A percentile compares a stretch with the other conserved stretches of the same genome.
Conservation (phyloP, 2,113 vertebrate species). For the Albula glossodonta region DNA sequence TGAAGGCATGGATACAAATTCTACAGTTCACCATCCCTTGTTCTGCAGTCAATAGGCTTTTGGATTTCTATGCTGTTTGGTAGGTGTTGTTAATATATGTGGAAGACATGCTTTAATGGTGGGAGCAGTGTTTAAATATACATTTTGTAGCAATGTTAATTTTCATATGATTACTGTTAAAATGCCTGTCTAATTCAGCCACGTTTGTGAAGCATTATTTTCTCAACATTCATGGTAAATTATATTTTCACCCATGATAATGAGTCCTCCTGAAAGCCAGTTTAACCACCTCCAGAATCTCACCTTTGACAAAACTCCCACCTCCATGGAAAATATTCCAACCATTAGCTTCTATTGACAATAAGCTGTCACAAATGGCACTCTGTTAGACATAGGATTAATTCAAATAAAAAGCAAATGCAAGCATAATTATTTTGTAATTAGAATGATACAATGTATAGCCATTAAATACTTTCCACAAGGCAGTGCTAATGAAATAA, state of each 20-base stretch:
- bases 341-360: not conserved
- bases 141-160: not conserved
- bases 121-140: not conserved
- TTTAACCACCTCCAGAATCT: constrained; percentile 4
- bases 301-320: not conserved
- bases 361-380: not conserved
- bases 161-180: not conserved
- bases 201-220: not conserved
- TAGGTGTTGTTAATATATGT: not conserved
- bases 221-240: not conserved
- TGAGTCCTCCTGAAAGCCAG: not conserved
- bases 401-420: not conserved
- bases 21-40: not conserved
- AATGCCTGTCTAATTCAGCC: not conserved
- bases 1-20: not conserved
- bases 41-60: not conserved
- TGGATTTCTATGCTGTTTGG: not conserved
- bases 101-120: not conserved
- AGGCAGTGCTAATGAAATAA: too few species aligned
- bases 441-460: not conserved
- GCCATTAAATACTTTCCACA: not conserved
- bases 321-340: not conserved
- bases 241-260: not conserved
- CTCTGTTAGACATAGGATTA: not conserved
- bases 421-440: not conserved